Conservation (phyloP, 2,113 vertebrate species). For the Egretta garzetta region DNA sequence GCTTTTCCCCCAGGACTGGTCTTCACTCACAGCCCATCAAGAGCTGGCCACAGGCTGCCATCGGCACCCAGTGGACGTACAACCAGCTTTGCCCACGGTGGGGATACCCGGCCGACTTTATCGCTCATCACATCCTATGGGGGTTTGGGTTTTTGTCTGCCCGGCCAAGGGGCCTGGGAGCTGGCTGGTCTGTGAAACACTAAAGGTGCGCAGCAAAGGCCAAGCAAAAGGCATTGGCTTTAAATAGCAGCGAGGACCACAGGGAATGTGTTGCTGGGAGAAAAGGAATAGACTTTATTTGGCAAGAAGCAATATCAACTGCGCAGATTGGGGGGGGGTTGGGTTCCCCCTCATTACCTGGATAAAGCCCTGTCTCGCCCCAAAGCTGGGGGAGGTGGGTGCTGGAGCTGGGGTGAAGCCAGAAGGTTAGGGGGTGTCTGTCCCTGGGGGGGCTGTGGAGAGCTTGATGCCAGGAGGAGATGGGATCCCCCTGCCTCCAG, state of each 20-base stretch:
- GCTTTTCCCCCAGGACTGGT: not conserved
- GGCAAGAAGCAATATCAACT: not conserved
- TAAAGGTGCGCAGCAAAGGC: not conserved
- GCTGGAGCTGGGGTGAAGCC: not conserved
- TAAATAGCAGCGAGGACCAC: not conserved
- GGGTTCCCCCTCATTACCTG: accelerated
- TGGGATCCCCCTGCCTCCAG: not conserved
- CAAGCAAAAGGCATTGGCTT: not conserved
- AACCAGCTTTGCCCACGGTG: accelerated
- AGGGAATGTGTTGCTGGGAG: not conserved
- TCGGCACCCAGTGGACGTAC: accelerated
- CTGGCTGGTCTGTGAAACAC: not conserved
- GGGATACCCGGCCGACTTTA: not conserved
- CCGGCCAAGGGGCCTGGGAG: not conserved
- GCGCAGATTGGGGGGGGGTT: not conserved
- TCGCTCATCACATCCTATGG: accelerated
- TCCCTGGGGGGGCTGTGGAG: not conserved
- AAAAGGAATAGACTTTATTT: conserved; percentile 4
- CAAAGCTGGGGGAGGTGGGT: not conserved
- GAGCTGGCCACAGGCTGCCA: not conserved
- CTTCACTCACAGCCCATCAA: not conserved
- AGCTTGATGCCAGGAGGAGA: not conserved
- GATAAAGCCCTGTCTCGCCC: not conserved
- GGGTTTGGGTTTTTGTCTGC: not conserved
- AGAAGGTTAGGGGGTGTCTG: not conserved